Conservation (phyloP, 2,113 vertebrate species). For the rabbit (Oryctolagus cuniculus) region mOryCun1.1 NC_091451.1:26056001-26056500, state of each 20-base stretch:
- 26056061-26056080: background rate
- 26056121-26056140: accelerated
- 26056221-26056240: constrained; percentile 5
- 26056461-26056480: too few relatives aligned
- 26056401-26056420: background rate
- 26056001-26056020: constrained; percentile 53
- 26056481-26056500: too few relatives aligned
- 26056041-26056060: background rate
- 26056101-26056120: background rate
- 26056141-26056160: background rate
- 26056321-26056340: background rate
- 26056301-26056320: background rate
- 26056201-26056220: background rate
- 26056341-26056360: constrained; percentile 52
- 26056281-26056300: background rate
- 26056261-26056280: background rate
- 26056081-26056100: background rate
- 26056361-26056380: constrained; percentile 30
- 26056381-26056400: background rate
- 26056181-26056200: background rate
- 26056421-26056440: too few relatives aligned
- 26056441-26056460: too few relatives aligned
- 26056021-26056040: background rate
- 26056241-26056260: background rate
- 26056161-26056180: constrained; percentile 25